A percentile compares a stretch with the other conserved stretches of the same genome.
phyloP scores from a whole-genome alignment of 2,113 vertebrate species.

The Phrynosoma platyrhinos region DNA sequence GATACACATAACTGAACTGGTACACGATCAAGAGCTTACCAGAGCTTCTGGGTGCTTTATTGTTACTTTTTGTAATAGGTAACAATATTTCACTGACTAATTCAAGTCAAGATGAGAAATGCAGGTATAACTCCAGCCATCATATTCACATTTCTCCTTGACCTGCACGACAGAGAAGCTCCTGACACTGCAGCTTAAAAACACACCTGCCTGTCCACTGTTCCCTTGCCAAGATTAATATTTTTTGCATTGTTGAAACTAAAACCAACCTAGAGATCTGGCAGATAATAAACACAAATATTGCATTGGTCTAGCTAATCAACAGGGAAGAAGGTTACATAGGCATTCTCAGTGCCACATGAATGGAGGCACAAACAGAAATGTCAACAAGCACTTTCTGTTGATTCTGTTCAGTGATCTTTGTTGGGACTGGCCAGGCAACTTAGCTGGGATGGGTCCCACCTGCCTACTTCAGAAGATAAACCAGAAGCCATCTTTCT shows the following conservation, averaged over 20 bases:
- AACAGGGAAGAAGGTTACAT: background rate
- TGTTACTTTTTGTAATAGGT: background rate
- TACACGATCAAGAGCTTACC: too few species aligned
- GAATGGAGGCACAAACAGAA: conserved; percentile 1
- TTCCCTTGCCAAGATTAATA: background rate
- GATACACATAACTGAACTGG: too few species aligned
- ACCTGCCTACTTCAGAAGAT: conserved; percentile 30
- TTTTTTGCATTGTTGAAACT: background rate
- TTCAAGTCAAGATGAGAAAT: background rate
- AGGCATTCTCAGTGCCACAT: background rate
- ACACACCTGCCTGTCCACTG: too few species aligned
- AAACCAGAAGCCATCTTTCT: conserved; percentile 49
- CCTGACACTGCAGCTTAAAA: background rate
- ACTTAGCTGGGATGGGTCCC: background rate
- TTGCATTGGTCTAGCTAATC: background rate
- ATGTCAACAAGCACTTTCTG: conserved; percentile 20
- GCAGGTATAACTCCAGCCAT: background rate
- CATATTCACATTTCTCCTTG: background rate
- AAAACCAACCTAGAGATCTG: background rate
- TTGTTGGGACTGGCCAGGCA: conserved; percentile 20
- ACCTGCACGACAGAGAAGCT: background rate
- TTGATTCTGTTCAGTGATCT: conserved; percentile 21
- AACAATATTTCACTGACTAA: background rate
- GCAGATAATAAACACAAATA: background rate
- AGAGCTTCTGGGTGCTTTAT: background rate